Evolutionary conservation across 2,888 invertebrate genomes (phyloP).

Genomic region (Pachymerium ferrugineum): DNA sequence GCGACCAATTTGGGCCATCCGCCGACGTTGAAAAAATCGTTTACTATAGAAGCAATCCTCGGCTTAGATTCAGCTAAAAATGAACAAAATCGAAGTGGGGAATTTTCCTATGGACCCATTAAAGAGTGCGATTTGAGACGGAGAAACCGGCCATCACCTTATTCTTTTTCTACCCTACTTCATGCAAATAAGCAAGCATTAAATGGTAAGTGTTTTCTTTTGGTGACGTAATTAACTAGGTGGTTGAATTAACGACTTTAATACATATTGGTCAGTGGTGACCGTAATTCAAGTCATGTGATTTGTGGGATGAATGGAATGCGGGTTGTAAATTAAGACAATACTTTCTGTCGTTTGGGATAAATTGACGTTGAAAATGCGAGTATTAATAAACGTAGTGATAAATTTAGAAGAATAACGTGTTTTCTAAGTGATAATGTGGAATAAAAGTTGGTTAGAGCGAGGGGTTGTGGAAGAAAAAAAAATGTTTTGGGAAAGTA

Average conservation of each 20-base stretch:
- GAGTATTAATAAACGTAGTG: not conserved
- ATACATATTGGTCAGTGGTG: not conserved
- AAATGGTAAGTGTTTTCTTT: not conserved
- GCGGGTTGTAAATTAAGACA: not conserved
- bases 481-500: not conserved
- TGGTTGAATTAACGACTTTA: too few relatives aligned
- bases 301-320: not conserved
- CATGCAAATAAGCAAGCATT: not conserved
- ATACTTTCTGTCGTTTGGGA: not conserved
- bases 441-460: too few relatives aligned
- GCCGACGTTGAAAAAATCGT: conserved; percentile 56
- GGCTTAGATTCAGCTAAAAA: conserved; percentile 54
- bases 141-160: not conserved
- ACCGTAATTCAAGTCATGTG: not conserved
- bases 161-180: not conserved
- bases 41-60: conserved; percentile 82
- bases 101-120: not conserved
- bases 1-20: not conserved
- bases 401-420: not conserved
- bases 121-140: conserved; percentile 10
- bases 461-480: not conserved
- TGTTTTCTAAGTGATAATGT: too few relatives aligned
- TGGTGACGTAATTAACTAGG: too few relatives aligned
- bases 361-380: not conserved
- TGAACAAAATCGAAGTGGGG: not conserved